A percentile compares a stretch with the other conserved stretches of the same genome.
These are phyloP conservation scores for Eupithecia subumbrata DNA, from an alignment of 2,888 invertebrate genomes.

Conservation along the genomic window DNA sequence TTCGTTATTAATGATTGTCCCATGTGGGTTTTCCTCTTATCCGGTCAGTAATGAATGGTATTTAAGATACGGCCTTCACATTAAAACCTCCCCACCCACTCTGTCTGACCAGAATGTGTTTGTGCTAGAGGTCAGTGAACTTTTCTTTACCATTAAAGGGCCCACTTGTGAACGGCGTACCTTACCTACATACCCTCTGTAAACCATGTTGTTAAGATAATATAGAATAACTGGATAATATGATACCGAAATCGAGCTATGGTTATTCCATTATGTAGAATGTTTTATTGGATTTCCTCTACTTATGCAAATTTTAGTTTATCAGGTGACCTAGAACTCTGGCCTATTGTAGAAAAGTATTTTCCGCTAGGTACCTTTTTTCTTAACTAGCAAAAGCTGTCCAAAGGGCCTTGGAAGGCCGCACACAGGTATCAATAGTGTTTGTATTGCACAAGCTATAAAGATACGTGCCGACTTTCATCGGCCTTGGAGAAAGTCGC, in stretches of 20 bases:
- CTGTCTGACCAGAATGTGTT: background rate
- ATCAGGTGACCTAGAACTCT: background rate
- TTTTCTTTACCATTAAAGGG: slow-evolving; percentile 21
- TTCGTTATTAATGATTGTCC: background rate
- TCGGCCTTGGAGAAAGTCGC: slow-evolving; percentile 78
- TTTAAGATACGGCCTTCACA: background rate
- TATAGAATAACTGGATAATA: background rate
- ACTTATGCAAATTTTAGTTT: background rate
- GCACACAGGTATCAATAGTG: slow-evolving; percentile 43
- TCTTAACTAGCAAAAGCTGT: background rate
- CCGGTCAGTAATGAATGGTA: background rate
- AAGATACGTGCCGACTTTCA: slow-evolving; percentile 67
- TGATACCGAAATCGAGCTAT: background rate
- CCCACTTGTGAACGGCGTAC: background rate
- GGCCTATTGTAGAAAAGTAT: background rate
- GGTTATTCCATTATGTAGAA: background rate
- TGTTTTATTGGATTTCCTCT: background rate
- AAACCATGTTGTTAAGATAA: background rate
- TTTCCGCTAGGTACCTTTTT: background rate
- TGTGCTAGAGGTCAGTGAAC: slow-evolving; percentile 37
- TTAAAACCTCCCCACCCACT: slow-evolving; percentile 1
- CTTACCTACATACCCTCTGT: background rate
- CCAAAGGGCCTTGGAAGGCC: slow-evolving; percentile 43
- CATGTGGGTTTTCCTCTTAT: background rate
- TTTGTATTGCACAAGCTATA: slow-evolving; percentile 68